Evolutionary conservation across 2,113 vertebrate species (phyloP).

Genomic region (Tupaia chinensis): DNA sequence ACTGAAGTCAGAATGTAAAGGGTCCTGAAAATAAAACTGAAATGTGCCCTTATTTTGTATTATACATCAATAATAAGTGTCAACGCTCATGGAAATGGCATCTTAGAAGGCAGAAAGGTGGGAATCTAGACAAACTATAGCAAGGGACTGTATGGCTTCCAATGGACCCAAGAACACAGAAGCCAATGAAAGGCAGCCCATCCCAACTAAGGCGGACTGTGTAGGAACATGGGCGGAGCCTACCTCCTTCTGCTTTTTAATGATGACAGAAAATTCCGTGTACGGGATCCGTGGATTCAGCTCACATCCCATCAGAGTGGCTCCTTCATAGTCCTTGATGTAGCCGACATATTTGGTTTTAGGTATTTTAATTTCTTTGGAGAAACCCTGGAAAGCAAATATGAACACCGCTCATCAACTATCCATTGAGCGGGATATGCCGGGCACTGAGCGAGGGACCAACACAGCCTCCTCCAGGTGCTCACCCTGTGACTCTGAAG

Average conservation of each 20-base stretch:
- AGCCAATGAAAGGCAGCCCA: background rate
- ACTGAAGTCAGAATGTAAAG: background rate
- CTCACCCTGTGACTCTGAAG: background rate
- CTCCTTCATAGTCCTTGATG: constrained; percentile 99
- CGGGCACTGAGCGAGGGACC: background rate
- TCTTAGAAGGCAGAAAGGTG: background rate
- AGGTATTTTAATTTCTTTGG: constrained; percentile 99
- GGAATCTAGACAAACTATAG: background rate
- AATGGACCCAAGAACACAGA: rapidly evolving
- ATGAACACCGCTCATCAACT: background rate
- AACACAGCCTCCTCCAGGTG: background rate
- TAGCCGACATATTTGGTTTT: constrained; percentile 98
- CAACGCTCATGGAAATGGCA: background rate
- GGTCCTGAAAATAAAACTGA: background rate
- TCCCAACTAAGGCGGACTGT: background rate
- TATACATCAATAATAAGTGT: background rate
- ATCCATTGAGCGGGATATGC: background rate
- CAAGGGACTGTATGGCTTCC: background rate
- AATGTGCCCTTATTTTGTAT: background rate
- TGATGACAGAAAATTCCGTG: constrained; percentile 99
- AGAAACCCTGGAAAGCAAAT: constrained; percentile 93
- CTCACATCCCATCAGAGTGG: constrained; percentile 99
- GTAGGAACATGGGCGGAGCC: background rate
- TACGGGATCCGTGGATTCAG: constrained; percentile 98
- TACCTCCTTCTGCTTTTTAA: constrained; percentile 99